phyloP scores from a whole-genome alignment of 2,888 invertebrate species.

The Drosophila mimetica region DNA sequence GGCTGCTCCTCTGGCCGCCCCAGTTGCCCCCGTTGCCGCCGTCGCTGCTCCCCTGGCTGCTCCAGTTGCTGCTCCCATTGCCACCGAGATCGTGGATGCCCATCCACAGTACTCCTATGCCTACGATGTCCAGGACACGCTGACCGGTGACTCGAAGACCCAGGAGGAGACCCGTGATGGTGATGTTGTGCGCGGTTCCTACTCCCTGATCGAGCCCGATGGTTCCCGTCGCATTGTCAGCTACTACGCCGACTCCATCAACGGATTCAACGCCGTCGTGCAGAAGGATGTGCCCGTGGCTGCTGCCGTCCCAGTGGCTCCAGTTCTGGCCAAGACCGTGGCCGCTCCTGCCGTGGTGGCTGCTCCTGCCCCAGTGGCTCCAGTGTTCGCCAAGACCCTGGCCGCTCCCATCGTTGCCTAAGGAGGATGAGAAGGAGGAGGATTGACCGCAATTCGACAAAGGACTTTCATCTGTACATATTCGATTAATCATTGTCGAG shows the following conservation, averaged over 20 bases:
- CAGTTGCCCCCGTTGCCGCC: conserved; percentile 76
- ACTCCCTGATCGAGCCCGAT: conserved; percentile 83
- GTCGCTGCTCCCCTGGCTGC: conserved; percentile 81
- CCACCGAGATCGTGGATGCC: conserved; percentile 82
- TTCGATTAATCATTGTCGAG: conserved; percentile 81
- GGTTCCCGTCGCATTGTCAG: conserved; percentile 82
- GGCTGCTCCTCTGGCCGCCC: conserved; percentile 59
- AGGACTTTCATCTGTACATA: conserved; percentile 84
- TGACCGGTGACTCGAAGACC: conserved; percentile 83
- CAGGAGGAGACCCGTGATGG: conserved; percentile 83
- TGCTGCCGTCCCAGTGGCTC: conserved; percentile 60
- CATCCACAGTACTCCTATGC: conserved; percentile 82
- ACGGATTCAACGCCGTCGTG: conserved; percentile 83
- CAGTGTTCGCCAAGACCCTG: conserved; percentile 78
- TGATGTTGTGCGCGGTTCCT: conserved; percentile 83
- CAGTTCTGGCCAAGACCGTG: conserved; percentile 78
- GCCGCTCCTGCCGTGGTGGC: conserved; percentile 73
- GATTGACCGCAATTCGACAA: conserved; percentile 68
- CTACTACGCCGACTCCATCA: conserved; percentile 82
- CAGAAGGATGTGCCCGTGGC: conserved; percentile 74
- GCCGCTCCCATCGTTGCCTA: conserved; percentile 80
- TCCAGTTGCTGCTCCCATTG: conserved; percentile 82
- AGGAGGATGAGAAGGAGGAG: conserved; percentile 36
- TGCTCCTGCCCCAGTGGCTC: conserved; percentile 61
- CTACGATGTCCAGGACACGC: conserved; percentile 82